A percentile compares a stretch with the other conserved stretches of the same genome.
Evolutionary conservation across 2,797 vertebrate species (phyloP).

Genomic region (Ctenopoma kingsleyae): DNA sequence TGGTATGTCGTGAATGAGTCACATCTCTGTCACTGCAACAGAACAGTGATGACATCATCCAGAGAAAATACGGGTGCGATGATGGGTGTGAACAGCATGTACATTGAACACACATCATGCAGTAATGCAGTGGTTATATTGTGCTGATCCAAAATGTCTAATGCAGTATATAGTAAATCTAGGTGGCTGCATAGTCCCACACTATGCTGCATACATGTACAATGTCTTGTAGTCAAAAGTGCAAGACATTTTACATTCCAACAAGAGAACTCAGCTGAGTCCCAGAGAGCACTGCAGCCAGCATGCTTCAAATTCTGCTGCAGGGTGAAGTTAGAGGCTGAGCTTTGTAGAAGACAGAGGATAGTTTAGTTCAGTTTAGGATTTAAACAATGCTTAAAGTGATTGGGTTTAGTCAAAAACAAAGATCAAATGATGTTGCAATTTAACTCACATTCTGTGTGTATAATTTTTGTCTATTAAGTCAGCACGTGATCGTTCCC

Average conservation of each 20-base stretch:
- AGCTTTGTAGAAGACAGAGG: neutral
- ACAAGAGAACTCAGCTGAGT: neutral
- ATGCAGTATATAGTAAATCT: conserved; percentile 4
- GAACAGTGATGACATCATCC: conserved; percentile 36
- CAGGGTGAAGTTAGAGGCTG: neutral
- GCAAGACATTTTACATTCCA: neutral
- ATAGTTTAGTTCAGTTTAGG: neutral
- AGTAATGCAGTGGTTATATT: conserved; percentile 90
- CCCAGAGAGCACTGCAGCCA: neutral
- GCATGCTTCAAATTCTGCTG: neutral
- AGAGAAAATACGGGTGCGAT: conserved; percentile 53
- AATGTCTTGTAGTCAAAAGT: neutral
- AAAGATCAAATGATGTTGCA: no score
- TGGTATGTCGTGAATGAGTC: conserved; percentile 25
- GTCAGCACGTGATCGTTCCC: no score
- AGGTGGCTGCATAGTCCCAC: neutral
- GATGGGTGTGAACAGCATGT: conserved; percentile 67
- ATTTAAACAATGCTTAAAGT: no score
- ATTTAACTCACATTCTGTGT: no score
- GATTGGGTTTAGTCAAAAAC: no score
- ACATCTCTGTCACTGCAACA: conserved; percentile 23
- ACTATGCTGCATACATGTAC: neutral
- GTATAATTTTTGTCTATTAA: no score
- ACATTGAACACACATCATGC: conserved; percentile 91
- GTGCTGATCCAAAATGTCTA: conserved; percentile 85